A percentile compares a stretch with the other conserved stretches of the same genome.
phyloP scores from a whole-genome alignment of 2,888 invertebrate species.

The Geophilus truncorum region DNA sequence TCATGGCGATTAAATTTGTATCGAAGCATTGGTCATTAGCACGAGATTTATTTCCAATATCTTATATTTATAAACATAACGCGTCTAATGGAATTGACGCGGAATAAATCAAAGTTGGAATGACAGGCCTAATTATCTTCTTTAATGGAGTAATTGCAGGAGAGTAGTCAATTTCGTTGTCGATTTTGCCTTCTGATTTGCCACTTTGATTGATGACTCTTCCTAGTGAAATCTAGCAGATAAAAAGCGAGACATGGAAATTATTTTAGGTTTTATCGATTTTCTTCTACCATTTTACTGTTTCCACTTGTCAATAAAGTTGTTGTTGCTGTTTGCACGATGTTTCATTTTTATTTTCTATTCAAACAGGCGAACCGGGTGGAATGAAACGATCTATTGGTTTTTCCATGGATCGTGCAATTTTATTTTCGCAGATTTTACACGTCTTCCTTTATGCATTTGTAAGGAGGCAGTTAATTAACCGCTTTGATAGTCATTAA shows the following conservation, averaged over 20 bases:
- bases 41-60: constrained; percentile 3
- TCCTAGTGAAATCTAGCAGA: background rate
- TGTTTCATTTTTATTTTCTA: no score
- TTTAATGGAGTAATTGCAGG: constrained; percentile 6
- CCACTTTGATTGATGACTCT: constrained; percentile 6
- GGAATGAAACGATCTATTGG: background rate
- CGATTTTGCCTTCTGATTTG: constrained; percentile 5
- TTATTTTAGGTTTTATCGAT: background rate
- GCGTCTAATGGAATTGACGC: constrained; percentile 2
- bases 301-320: background rate
- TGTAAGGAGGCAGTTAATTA: constrained; percentile 11
- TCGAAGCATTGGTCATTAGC: background rate
- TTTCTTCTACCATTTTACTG: background rate
- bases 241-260: background rate
- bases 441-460: background rate
- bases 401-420: background rate
- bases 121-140: constrained; percentile 12
- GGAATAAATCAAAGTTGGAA: background rate
- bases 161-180: constrained; percentile 1
- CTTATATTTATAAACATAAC: constrained; percentile 3
- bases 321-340: no score
- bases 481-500: background rate
- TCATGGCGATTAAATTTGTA: background rate
- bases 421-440: background rate
- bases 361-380: no score